Base-by-base conservation (phyloP, 2,797 vertebrate genomes). In the Crenuchus spilurus region DNA sequence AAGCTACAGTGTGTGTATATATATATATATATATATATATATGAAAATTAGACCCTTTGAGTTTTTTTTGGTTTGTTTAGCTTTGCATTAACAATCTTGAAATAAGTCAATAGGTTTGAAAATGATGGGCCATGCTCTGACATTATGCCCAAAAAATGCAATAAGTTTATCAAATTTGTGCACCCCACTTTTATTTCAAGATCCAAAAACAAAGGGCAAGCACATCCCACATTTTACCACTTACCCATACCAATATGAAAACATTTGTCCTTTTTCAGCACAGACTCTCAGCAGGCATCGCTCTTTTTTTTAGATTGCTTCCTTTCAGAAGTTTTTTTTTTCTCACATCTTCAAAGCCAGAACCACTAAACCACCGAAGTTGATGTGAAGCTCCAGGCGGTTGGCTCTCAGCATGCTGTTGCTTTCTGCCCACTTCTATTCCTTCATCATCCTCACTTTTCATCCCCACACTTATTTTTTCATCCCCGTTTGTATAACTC, bases 351-450 rank as follows among this genome's bases (percentile, higher is more conserved):
- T 63, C 37, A 63, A 42, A 60, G 33, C 33, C 10, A 39, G 33
- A 39, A n/a, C 4, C 22, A 44, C 22, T 63, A 63, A 63, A 42
- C 14, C 60, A 16, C 60, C 7, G n/a, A 42, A 63, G 22, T 44
- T 26, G 14, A 42, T 14, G 58, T 24, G 58, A 41, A 24, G 37
- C 39, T 63, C 39, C 37, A 41, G 60, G 58, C 58, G 1, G 13
- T 41, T 62, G 57, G 33, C 58, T 39, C 13, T 24, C 20, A 8
- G 35, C 18, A 26, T 6, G 33, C 35, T 22, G 35, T 18, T 24
- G 37, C 13, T 39, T 39, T 61, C 58, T 61, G 33, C 37, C 58
- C 58, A 41, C 20, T 41, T 61, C 33, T 24, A 39, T 41, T 61
- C 58, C 35, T 22, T 14, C 35, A 24, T 61, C 58, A 24, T 61